A percentile compares a stretch with the other conserved stretches of the same genome.
Evolutionary conservation across 2,797 vertebrate species (phyloP).

Genomic region (Thamnophis elegans): DNA sequence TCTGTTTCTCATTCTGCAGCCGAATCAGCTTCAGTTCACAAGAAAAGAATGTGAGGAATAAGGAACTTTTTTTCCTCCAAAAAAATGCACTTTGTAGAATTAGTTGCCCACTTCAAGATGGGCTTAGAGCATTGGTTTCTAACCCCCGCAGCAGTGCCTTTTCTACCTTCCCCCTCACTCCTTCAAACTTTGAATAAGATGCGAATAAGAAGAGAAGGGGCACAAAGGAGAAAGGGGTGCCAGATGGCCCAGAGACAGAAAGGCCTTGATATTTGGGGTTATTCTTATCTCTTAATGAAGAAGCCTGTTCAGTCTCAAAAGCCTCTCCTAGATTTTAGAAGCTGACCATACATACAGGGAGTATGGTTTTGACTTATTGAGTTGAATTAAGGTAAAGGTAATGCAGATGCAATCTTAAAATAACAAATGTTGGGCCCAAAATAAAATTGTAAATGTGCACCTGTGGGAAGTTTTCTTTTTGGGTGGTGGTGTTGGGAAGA

Average conservation of each 20-base stretch:
- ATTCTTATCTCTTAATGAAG: neutral
- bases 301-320: neutral
- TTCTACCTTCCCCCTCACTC: neutral
- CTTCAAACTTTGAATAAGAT: neutral
- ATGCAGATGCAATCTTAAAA: constrained; percentile 1
- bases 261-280: neutral
- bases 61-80: constrained; percentile 29
- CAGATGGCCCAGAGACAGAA: neutral
- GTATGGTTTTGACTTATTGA: constrained; percentile 41
- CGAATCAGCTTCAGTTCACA: constrained; percentile 43
- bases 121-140: constrained; percentile 29
- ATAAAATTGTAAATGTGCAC: neutral
- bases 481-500: neutral
- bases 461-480: constrained; percentile 3
- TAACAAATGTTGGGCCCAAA: constrained; percentile 13
- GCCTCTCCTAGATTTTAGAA: constrained; percentile 36
- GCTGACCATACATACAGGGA: constrained; percentile 36
- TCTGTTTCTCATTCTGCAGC: constrained; percentile 35
- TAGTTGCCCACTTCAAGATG: constrained; percentile 24
- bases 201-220: neutral
- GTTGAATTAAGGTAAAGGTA: constrained; percentile 32
- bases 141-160: constrained; percentile 19
- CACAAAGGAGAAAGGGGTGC: neutral
- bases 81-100: constrained; percentile 44
- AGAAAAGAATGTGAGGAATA: constrained; percentile 38